Percentiles rank a stretch among this genome's conserved stretches.
These are phyloP conservation scores for Sparidentex hasta DNA, from an alignment of 2,797 vertebrate genomes.

Conservation along the genomic window DNA sequence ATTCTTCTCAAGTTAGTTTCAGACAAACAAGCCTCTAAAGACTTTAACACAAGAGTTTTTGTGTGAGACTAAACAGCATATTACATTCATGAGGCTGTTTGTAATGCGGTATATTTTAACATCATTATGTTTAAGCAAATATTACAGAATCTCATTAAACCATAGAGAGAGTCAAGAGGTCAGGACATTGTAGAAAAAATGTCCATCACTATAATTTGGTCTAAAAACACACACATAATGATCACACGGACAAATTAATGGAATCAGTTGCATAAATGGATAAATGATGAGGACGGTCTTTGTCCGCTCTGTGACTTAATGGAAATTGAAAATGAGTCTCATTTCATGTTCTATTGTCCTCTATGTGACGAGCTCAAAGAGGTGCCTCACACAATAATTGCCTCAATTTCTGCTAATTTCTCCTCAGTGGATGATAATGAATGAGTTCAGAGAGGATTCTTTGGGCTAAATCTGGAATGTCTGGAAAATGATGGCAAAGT, in stretches of 20 bases:
- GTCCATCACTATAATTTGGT: neutral
- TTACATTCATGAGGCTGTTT: neutral
- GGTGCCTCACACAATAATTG: conserved; percentile 10
- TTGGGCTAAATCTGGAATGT: conserved; percentile 27
- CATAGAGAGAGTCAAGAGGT: neutral
- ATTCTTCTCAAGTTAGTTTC: neutral
- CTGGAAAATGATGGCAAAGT: neutral
- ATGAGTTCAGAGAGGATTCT: conserved; percentile 14
- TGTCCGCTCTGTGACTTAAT: conserved; percentile 40
- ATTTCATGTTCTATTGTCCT: conserved; percentile 56
- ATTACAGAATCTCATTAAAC: neutral
- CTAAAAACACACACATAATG: neutral
- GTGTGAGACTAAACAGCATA: neutral
- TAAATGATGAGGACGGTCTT: conserved; percentile 15
- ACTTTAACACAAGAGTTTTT: neutral
- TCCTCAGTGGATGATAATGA: conserved; percentile 31
- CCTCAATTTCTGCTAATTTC: conserved; percentile 55
- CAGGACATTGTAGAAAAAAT: neutral
- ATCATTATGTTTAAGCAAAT: neutral
- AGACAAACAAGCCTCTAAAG: neutral
- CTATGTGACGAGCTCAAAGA: conserved; percentile 51
- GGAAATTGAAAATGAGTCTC: conserved; percentile 57
- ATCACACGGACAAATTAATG: conserved; percentile 5
- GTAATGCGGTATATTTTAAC: neutral
- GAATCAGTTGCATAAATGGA: neutral